These are phyloP conservation scores for Meandrusa payeni DNA, from an alignment of 2,888 invertebrate genomes.

Conservation along the genomic window DNA sequence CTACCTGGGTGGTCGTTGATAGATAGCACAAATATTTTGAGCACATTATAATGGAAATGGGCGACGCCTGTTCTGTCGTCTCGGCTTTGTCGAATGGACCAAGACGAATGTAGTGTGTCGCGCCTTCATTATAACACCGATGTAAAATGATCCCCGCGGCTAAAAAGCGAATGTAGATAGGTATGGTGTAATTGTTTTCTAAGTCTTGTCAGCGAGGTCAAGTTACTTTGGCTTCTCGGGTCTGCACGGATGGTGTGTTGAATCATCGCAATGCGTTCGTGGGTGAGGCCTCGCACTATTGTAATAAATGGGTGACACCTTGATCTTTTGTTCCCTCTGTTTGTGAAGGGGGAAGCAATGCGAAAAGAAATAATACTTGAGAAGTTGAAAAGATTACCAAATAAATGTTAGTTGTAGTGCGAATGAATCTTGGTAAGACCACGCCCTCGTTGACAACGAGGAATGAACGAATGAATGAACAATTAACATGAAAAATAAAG, in stretches of 20 bases:
- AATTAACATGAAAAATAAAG: no score
- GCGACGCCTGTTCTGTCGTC: constrained; percentile 52
- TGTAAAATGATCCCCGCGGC: constrained; percentile 32
- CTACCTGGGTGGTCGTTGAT: constrained; percentile 69
- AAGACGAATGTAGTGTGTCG: constrained; percentile 62
- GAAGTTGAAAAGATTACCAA: no score
- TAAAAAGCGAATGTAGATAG: background rate
- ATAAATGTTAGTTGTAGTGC: no score
- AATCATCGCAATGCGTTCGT: constrained; percentile 53
- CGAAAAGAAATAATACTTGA: constrained; percentile 17
- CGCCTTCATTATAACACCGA: constrained; percentile 32
- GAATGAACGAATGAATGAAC: no score
- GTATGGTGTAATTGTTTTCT: constrained; percentile 1
- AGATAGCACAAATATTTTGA: constrained; percentile 73
- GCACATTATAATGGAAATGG: constrained; percentile 75
- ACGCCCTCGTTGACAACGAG: no score
- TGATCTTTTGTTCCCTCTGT: constrained; percentile 31
- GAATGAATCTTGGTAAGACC: no score
- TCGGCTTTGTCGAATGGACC: constrained; percentile 57
- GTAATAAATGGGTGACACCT: constrained; percentile 41
- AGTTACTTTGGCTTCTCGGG: constrained; percentile 37
- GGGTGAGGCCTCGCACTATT: constrained; percentile 43
- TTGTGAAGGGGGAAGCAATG: constrained; percentile 28
- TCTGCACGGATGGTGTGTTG: constrained; percentile 50
- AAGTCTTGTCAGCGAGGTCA: constrained; percentile 33